Evolutionary conservation across 2,113 vertebrate genomes (phyloP).

Genomic region (Sylvia atricapilla): DNA sequence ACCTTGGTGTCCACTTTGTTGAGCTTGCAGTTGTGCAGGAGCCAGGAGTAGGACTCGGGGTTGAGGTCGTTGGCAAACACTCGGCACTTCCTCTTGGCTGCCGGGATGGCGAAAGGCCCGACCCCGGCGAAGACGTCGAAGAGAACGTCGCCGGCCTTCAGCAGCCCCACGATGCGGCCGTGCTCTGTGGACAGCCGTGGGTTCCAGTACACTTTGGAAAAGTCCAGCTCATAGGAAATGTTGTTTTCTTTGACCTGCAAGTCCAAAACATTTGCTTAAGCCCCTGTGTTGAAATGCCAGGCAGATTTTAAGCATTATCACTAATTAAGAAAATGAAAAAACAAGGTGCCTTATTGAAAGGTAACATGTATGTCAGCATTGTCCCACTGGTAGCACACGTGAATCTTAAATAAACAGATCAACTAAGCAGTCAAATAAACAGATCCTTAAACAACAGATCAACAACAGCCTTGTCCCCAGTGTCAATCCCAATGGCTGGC

Average conservation of each 20-base stretch:
- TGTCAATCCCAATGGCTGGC: background rate
- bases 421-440: background rate
- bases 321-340: background rate
- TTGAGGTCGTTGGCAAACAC: constrained; percentile 96
- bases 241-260: constrained; percentile 92
- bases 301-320: background rate
- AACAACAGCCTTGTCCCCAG: background rate
- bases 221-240: constrained; percentile 89
- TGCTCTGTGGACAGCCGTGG: constrained; percentile 93
- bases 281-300: background rate
- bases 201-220: constrained; percentile 97
- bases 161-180: constrained; percentile 78
- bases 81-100: constrained; percentile 79
- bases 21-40: constrained; percentile 89
- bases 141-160: constrained; percentile 80
- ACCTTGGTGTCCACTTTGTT: constrained; percentile 87
- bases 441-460: background rate
- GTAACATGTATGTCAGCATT: background rate
- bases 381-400: background rate
- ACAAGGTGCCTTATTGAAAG: background rate
- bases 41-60: constrained; percentile 89
- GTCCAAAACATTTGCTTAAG: constrained; percentile 4
- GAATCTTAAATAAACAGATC: background rate
- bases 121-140: constrained; percentile 93
- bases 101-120: constrained; percentile 90